A percentile compares a stretch with the other conserved stretches of the same genome.
Conservation (phyloP, 2,113 vertebrate genomes). For the Anarhynchus alexandrinus region DNA sequence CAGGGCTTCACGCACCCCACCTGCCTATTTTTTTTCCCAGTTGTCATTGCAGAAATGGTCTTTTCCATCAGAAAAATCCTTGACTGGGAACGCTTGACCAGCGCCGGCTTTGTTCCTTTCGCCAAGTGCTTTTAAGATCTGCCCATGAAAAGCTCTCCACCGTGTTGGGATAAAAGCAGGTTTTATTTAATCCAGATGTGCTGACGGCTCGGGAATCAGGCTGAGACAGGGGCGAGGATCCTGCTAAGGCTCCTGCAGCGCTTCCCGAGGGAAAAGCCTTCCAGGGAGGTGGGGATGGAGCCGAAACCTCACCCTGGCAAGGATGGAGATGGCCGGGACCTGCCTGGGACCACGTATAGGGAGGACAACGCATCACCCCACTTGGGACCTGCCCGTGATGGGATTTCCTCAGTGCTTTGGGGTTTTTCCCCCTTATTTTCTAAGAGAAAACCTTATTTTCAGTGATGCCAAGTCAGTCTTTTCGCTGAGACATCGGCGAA, state of each 20-base stretch:
- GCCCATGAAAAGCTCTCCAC: accelerated
- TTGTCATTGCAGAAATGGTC: background rate
- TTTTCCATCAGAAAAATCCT: background rate
- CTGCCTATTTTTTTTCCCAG: background rate
- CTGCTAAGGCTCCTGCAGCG: accelerated
- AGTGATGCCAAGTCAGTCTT: accelerated
- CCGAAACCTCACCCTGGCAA: background rate
- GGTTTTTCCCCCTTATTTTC: accelerated
- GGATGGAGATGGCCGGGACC: background rate
- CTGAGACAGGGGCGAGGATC: background rate
- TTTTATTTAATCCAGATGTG: background rate
- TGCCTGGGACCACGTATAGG: accelerated
- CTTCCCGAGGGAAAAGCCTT: background rate
- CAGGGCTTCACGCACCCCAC: background rate
- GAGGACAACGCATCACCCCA: background rate
- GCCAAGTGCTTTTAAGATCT: background rate
- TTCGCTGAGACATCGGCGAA: accelerated
- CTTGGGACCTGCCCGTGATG: accelerated
- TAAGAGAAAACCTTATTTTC: background rate
- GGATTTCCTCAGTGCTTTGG: background rate
- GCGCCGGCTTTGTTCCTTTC: background rate
- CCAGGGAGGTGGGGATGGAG: background rate
- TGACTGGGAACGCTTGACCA: accelerated
- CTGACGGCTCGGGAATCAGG: background rate
- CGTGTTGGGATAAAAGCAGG: background rate